Evolutionary conservation across 1,140 invertebrate genomes (phyloP).

Genomic region (Bradysia coprophila): DNA sequence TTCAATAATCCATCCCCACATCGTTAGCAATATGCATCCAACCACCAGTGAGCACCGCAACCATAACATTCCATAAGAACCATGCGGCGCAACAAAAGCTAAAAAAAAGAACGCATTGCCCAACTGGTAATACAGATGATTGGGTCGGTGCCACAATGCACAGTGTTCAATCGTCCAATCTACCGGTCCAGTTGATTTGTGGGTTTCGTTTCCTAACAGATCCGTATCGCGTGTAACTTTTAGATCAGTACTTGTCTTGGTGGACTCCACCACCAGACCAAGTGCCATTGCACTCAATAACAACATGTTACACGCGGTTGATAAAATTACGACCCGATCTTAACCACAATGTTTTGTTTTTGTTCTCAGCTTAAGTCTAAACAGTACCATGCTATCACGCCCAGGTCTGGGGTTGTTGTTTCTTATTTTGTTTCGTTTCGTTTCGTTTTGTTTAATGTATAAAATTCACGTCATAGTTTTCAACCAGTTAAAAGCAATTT

Average conservation of each 20-base stretch:
- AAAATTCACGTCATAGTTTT: no score
- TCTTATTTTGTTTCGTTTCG: no score
- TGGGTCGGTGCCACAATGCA: conserved; percentile 34
- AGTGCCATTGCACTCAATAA: conserved; percentile 11
- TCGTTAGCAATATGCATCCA: conserved; percentile 53
- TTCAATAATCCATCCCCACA: conserved; percentile 69
- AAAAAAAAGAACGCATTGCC: conserved; percentile 66
- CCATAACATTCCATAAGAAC: conserved; percentile 59
- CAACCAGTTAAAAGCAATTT: no score
- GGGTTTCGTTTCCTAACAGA: conserved; percentile 13
- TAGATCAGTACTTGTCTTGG: conserved; percentile 1
- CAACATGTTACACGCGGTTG: no score
- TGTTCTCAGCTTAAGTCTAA: no score
- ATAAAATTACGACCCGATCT: no score
- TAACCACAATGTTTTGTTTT: no score
- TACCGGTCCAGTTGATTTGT: conserved; percentile 19
- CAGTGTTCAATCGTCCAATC: conserved; percentile 30
- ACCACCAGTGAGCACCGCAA: conserved; percentile 54
- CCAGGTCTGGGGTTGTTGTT: no score
- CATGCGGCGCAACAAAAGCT: conserved; percentile 60
- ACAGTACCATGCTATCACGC: no score
- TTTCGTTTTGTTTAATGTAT: no score
- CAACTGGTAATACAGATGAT: conserved; percentile 65
- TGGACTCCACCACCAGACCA: conserved; percentile 8
- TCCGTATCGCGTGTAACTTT: background rate